Conservation (phyloP, 2,113 vertebrate genomes). For the Ptyas mucosa region DNA sequence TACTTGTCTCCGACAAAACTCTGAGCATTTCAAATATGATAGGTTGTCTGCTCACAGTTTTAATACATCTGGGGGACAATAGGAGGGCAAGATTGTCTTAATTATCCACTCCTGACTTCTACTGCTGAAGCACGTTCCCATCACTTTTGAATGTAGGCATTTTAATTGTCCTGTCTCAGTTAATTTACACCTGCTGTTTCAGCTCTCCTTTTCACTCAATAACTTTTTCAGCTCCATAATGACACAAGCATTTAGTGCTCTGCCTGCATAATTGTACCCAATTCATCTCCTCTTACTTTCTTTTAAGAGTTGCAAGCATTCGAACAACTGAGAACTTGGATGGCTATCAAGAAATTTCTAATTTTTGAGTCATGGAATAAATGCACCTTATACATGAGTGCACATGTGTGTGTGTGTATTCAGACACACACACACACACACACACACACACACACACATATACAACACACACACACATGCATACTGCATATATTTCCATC, state of each 20-base stretch:
- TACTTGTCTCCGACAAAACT: neutral
- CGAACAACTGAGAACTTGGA: neutral
- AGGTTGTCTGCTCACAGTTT: neutral
- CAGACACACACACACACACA: neutral
- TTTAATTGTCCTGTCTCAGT: neutral
- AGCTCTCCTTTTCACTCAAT: neutral
- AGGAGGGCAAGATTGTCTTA: neutral
- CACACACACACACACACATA: no score
- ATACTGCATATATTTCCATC: neutral
- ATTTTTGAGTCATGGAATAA: constrained; percentile 7
- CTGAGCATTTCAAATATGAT: neutral
- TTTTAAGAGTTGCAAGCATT: neutral
- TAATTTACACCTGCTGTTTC: neutral
- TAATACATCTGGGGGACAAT: neutral
- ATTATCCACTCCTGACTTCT: neutral
- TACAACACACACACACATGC: neutral
- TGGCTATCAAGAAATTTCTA: neutral
- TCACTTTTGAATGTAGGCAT: neutral
- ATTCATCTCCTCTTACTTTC: neutral
- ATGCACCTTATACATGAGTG: neutral
- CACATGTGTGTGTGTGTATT: neutral
- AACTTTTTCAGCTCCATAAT: neutral
- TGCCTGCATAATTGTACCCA: neutral
- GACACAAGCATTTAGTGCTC: neutral
- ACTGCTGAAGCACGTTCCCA: neutral